A percentile compares a stretch with the other conserved stretches of the same genome.
Evolutionary conservation across 2,888 invertebrate species (phyloP).

Genomic region (Caenorhabditis sp.): DNA sequence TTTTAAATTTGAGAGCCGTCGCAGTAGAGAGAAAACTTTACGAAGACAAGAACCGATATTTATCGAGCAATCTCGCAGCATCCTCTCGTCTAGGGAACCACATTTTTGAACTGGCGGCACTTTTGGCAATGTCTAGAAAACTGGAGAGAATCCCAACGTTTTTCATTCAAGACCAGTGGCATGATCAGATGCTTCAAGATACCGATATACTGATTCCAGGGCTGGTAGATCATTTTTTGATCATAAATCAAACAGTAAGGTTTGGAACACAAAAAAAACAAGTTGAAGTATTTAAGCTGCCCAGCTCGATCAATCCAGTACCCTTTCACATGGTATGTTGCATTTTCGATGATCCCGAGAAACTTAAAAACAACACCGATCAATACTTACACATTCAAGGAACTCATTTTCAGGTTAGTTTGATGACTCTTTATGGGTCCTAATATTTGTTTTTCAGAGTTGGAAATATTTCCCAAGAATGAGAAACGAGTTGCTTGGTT

Average conservation of each 20-base stretch:
- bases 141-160: slow-evolving; percentile 1
- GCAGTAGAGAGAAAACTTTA: too few species aligned
- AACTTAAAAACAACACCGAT: not conserved
- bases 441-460: not conserved
- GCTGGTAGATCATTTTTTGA: not conserved
- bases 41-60: too few species aligned
- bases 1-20: too few species aligned
- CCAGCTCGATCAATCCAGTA: not conserved
- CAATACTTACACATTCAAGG: slow-evolving; percentile 1
- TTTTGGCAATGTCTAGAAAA: not conserved
- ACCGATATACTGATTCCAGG: slow-evolving; percentile 1
- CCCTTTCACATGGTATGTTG: not conserved
- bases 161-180: not conserved
- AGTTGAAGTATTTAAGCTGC: not conserved
- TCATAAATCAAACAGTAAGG: not conserved
- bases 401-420: slow-evolving; percentile 9
- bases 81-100: slow-evolving; percentile 10
- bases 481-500: slow-evolving; percentile 5
- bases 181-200: not conserved
- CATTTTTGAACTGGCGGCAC: not conserved
- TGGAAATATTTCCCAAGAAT: slow-evolving; percentile 7
- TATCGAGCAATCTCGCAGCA: too few species aligned
- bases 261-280: too few species aligned
- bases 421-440: too few species aligned
- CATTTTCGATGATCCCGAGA: slow-evolving; percentile 1